Base-by-base conservation (phyloP, 23 tunicate genomes). In the Diplosoma virens region DNA sequence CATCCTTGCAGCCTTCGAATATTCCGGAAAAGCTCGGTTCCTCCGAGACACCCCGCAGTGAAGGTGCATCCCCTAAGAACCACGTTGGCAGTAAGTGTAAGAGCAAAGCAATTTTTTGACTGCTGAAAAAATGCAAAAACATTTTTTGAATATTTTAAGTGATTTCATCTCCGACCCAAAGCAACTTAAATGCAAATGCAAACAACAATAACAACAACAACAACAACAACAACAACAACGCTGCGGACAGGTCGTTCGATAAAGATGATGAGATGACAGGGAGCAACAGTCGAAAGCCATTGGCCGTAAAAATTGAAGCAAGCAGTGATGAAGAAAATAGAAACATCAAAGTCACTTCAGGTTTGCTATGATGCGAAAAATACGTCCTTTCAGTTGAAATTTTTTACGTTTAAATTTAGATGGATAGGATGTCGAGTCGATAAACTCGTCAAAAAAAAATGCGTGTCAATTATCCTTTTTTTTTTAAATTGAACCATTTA, bases 241-340 rank as follows among this genome's bases (percentile, higher is more conserved):
- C 24, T 18, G 18, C 6, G 60, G 61, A 72, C 1, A 29, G 26
- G 3, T 14, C 30, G 17, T 3, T 35, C 14, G 35, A 25, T 14
- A 28, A 65, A 11, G 9, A 26, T 3, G 48, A 48, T 29, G 60
- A 18, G 35, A 17, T 18, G 24, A 56, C 24, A 7, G 68, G 67
- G 1, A 73, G 66, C 47, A 68, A 72, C 76, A 76, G 59, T 71
- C 80, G 96, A 59, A 89, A 89, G 50, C 82, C 96, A 1, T 22
- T 89, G 0, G 96, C 96, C 11, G 87, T 89, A 4, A 89, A 89
- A 50, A 4, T 89, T 6, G 96, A 89, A 72, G 36, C 96, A 14
- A 47, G 28, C 68, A 82, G 47, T 1, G 88, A 82, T 61, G 96
- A 89, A 22, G 89, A 77, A 77, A n/a, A n/a, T n/a, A n/a, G n/a